Conservation (phyloP, 1,140 invertebrate genomes). For the Dendroctonus valens region DNA sequence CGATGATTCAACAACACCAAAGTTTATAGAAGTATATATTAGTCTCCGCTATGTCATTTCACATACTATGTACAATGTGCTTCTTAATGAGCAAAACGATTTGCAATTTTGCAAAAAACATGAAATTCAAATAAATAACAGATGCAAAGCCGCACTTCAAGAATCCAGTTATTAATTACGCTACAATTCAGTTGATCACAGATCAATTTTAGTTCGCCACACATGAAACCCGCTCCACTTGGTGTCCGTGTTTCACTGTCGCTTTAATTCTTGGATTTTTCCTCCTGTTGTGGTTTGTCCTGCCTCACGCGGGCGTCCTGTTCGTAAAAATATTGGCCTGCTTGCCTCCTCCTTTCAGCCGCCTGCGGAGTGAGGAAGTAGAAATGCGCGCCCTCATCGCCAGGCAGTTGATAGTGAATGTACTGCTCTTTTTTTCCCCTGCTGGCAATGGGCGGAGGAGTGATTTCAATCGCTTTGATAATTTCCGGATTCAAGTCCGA, state of each 20-base stretch:
- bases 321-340: conserved; percentile 10
- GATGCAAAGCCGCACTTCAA: no score
- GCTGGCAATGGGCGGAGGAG: conserved; percentile 1
- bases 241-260: neutral
- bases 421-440: conserved; percentile 18
- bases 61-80: no score
- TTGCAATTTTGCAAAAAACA: no score
- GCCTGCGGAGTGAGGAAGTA: conserved; percentile 74
- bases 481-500: conserved; percentile 22
- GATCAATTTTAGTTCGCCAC: no score
- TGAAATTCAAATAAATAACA: no score
- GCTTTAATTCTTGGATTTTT: neutral
- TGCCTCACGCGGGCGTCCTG: conserved; percentile 17
- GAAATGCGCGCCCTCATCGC: conserved; percentile 66
- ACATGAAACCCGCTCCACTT: no score
- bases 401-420: conserved; percentile 56
- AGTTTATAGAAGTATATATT: no score
- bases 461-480: conserved; percentile 35
- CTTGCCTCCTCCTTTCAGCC: conserved; percentile 48
- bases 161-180: no score
- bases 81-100: no score
- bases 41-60: no score
- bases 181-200: no score
- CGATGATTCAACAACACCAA: no score
- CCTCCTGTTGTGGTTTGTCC: conserved; percentile 2